These are phyloP conservation scores for Trachelus iudaicus DNA, from an alignment of 2,888 invertebrate genomes.

Conservation along the genomic window DNA sequence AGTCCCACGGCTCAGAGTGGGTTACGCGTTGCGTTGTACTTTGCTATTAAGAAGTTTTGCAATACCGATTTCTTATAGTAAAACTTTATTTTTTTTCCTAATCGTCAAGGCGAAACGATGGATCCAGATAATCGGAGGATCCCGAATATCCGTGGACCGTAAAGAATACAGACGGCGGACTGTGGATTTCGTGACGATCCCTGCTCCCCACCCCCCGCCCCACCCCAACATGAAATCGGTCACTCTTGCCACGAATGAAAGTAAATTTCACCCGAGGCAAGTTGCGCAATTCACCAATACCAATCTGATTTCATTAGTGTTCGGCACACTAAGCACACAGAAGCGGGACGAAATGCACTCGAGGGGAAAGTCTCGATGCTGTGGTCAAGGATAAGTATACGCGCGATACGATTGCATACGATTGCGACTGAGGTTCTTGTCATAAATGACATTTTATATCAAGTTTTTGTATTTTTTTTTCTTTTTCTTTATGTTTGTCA, in stretches of 20 bases:
- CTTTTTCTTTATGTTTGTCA: background rate
- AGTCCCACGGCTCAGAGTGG: background rate
- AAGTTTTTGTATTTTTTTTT: background rate
- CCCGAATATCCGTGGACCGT: background rate
- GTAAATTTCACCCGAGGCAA: conserved; percentile 45
- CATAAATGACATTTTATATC: background rate
- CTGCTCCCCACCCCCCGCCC: too few species aligned
- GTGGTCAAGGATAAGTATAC: background rate
- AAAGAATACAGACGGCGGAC: background rate
- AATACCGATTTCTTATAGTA: background rate
- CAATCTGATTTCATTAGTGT: background rate
- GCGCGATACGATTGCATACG: background rate
- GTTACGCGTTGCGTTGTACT: background rate
- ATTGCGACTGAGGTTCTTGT: background rate
- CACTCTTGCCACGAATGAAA: conserved; percentile 37
- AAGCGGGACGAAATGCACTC: background rate
- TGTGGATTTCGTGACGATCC: background rate
- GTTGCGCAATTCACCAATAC: conserved; percentile 11
- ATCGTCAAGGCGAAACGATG: background rate
- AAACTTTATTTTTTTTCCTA: conserved; percentile 2
- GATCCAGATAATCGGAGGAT: too few species aligned
- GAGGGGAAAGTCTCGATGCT: background rate
- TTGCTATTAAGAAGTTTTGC: background rate
- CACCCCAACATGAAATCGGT: too few species aligned
- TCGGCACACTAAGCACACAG: background rate